Evolutionary conservation across 2,113 vertebrate species (phyloP).

Genomic region (Cairina moschata): DNA sequence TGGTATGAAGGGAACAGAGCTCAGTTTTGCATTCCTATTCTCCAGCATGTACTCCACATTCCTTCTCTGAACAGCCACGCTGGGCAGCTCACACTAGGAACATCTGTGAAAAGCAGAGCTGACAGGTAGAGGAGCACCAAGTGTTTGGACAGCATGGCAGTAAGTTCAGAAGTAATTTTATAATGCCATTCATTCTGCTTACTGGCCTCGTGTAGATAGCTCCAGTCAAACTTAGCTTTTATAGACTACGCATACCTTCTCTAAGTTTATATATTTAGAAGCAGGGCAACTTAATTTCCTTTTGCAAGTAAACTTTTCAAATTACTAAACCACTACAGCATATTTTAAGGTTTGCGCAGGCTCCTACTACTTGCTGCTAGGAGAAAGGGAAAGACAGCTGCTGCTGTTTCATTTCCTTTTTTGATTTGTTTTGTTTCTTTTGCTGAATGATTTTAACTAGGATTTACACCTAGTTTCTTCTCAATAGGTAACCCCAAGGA

Average conservation of each 20-base stretch:
- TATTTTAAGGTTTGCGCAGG: neutral
- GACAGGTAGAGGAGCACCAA: neutral
- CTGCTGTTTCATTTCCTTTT: neutral
- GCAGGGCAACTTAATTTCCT: neutral
- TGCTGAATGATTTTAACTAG: neutral
- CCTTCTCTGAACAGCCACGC: neutral
- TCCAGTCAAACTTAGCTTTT: neutral
- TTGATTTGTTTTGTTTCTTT: neutral
- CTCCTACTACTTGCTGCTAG: neutral
- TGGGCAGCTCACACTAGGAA: neutral
- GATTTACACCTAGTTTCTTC: neutral
- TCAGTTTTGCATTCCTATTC: conserved; percentile 2
- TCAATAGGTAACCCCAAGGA: neutral
- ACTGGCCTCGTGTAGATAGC: neutral
- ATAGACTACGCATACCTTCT: neutral
- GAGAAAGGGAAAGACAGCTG: neutral
- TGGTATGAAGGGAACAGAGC: neutral
- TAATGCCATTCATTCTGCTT: neutral
- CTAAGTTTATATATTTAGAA: neutral
- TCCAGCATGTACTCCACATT: neutral
- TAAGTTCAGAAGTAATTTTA: neutral
- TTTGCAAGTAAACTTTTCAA: neutral
- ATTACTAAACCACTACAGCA: neutral
- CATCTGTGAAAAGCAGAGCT: neutral
- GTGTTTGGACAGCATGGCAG: neutral